These are phyloP conservation scores for Chironomus riparius DNA, from an alignment of 2,888 invertebrate genomes.

Conservation along the genomic window DNA sequence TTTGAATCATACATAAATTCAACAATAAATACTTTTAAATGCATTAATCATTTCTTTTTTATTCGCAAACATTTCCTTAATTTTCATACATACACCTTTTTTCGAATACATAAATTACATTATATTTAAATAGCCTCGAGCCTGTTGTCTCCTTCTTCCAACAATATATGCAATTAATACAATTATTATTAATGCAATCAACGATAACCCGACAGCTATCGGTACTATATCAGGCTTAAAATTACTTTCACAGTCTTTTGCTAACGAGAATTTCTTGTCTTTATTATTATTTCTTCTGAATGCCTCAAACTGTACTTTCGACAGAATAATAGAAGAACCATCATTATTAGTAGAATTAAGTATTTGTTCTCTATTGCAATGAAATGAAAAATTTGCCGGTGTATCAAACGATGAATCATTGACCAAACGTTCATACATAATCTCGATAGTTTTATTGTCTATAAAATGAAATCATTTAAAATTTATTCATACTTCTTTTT, in stretches of 20 bases:
- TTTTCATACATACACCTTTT: too few relatives aligned
- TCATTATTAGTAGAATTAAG: constrained; percentile 44
- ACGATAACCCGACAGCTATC: constrained; percentile 90
- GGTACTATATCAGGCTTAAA: constrained; percentile 87
- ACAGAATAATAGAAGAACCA: constrained; percentile 48
- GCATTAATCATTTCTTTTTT: background rate
- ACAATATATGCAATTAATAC: constrained; percentile 89
- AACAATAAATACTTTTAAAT: background rate
- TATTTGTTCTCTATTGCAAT: constrained; percentile 53
- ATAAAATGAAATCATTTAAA: background rate
- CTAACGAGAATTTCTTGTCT: constrained; percentile 51
- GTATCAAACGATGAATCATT: constrained; percentile 48
- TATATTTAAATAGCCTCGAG: constrained; percentile 80
- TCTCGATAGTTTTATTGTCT: background rate
- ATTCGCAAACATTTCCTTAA: too few relatives aligned
- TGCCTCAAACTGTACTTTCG: constrained; percentile 63
- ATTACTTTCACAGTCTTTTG: constrained; percentile 63
- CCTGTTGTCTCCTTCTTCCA: constrained; percentile 75
- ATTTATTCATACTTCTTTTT: background rate
- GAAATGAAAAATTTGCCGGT: constrained; percentile 60
- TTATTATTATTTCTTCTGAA: constrained; percentile 47
- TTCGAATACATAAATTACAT: background rate
- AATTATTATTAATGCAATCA: constrained; percentile 80
- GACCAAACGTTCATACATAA: constrained; percentile 43
- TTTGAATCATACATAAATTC: background rate